These are phyloP conservation scores for Acanthaster planci DNA, from an alignment of 35 echinoderm and acorn worm species.

Conservation along the genomic window DNA sequence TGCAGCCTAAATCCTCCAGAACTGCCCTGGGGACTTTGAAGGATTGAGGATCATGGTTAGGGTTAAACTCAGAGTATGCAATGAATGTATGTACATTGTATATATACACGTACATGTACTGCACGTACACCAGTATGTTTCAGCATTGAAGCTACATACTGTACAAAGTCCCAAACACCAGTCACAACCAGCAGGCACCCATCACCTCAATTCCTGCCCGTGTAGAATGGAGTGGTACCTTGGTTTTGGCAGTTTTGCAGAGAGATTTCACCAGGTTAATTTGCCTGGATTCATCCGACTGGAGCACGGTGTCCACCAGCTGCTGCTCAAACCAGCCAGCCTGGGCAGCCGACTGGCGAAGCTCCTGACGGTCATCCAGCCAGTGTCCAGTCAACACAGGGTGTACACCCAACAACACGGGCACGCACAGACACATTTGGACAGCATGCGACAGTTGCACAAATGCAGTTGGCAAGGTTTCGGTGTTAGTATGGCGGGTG, in stretches of 20 bases:
- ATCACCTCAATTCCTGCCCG: neutral
- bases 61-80: too few relatives aligned
- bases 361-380: neutral
- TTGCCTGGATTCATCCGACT: neutral
- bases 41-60: too few relatives aligned
- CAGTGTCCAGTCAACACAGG: too few relatives aligned
- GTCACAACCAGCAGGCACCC: neutral
- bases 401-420: neutral
- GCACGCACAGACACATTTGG: neutral
- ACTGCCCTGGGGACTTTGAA: too few relatives aligned
- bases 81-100: too few relatives aligned
- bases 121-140: too few relatives aligned
- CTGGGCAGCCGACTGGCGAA: neutral
- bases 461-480: neutral
- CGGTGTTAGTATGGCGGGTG: neutral
- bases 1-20: too few relatives aligned
- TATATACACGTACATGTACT: too few relatives aligned
- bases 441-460: neutral
- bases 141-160: too few relatives aligned
- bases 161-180: too few relatives aligned
- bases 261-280: constrained; percentile 17
- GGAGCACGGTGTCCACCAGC: neutral
- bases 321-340: constrained; percentile 21
- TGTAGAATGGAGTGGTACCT: neutral
- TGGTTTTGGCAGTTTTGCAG: neutral